Percentiles rank a stretch among this genome's conserved stretches.
These are phyloP conservation scores for Urosaurus nigricauda DNA, from an alignment of 2,797 vertebrate genomes.

Conservation along the genomic window DNA sequence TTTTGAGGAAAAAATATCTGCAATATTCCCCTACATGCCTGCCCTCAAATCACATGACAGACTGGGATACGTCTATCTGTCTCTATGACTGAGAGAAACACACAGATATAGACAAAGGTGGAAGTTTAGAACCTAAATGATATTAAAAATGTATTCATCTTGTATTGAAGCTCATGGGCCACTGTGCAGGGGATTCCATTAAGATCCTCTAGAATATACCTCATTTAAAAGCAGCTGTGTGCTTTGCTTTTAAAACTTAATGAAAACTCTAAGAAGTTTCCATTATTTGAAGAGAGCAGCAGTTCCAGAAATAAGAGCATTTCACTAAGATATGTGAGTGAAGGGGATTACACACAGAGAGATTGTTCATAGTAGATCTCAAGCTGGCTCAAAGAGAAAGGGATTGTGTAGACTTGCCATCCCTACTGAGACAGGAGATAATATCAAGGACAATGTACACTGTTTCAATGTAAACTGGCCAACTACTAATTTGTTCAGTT, in stretches of 20 bases:
- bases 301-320: not conserved
- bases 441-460: not conserved
- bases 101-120: not conserved
- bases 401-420: not conserved
- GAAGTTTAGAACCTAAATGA: not conserved
- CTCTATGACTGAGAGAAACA: not conserved
- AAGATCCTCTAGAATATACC: not conserved
- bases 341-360: not conserved
- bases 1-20: not conserved
- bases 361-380: slow-evolving; percentile 5
- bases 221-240: slow-evolving; percentile 1
- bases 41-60: not conserved
- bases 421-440: not conserved
- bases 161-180: not conserved
- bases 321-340: not conserved
- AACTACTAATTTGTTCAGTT: slow-evolving; percentile 9
- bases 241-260: slow-evolving; percentile 25
- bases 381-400: not conserved
- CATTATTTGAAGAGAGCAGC: not conserved
- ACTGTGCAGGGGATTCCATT: not conserved
- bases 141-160: slow-evolving; percentile 5
- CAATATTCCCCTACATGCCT: not conserved
- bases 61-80: not conserved
- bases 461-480: not conserved
- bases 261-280: not conserved